phyloP scores from a whole-genome alignment of 1,140 invertebrate genomes.

The Bombus affinis region DNA sequence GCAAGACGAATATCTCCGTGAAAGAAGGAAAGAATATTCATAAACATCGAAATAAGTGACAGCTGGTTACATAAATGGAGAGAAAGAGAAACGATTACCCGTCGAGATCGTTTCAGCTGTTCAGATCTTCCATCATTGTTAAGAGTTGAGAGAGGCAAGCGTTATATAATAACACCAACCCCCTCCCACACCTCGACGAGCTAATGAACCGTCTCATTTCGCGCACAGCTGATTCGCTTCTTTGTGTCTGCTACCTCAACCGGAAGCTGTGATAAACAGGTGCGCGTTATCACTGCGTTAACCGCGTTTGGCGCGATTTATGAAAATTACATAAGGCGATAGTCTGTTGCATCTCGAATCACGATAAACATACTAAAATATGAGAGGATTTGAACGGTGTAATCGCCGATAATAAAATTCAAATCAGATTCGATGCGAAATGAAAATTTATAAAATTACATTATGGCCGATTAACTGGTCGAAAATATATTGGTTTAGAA shows the following conservation, averaged over 20 bases:
- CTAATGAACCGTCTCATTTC: not conserved
- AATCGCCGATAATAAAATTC: not conserved
- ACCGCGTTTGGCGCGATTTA: constrained; percentile 31
- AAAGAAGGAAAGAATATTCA: too few species aligned
- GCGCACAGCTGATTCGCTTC: constrained; percentile 2
- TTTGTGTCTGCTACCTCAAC: constrained; percentile 2
- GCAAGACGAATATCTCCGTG: too few species aligned
- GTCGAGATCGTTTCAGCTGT: not conserved
- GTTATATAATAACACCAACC: not conserved
- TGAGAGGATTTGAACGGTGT: not conserved
- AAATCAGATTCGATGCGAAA: not conserved
- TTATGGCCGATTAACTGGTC: not conserved
- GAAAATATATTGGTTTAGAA: not conserved
- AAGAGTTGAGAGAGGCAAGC: not conserved
- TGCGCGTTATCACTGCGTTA: constrained; percentile 2
- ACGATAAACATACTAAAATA: constrained; percentile 33
- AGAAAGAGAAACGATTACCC: not conserved
- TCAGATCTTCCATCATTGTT: not conserved
- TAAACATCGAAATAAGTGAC: too few species aligned
- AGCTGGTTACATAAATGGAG: not conserved
- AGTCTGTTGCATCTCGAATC: not conserved
- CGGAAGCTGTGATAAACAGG: not conserved
- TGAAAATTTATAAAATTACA: not conserved
- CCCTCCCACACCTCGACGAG: not conserved
- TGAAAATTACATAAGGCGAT: constrained; percentile 46